Conservation (phyloP, 2,113 vertebrate genomes). For the Balaenoptera acutorostrata region DNA sequence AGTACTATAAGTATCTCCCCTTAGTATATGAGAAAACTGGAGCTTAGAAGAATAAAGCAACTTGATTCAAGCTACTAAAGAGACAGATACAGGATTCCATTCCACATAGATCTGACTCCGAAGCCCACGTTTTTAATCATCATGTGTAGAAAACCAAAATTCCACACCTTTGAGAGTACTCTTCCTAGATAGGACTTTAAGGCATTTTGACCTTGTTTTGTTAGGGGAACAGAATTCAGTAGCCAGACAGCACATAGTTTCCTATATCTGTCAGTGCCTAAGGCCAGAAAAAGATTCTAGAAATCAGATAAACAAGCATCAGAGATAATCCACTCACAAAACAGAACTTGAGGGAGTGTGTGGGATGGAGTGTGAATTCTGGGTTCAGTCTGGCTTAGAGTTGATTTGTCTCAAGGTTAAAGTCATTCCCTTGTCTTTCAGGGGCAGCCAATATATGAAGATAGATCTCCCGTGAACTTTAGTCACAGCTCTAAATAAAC, state of each 20-base stretch:
- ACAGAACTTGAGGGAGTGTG: background rate
- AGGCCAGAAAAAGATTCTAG: constrained; percentile 24
- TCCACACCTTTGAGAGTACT: background rate
- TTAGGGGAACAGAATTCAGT: constrained; percentile 11
- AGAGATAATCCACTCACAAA: constrained; percentile 40
- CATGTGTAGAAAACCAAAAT: constrained; percentile 1
- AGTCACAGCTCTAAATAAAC: background rate
- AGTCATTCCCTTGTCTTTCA: constrained; percentile 11
- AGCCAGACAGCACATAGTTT: background rate
- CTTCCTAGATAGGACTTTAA: background rate
- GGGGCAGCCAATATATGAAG: background rate
- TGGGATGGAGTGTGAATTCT: background rate
- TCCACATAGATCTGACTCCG: background rate
- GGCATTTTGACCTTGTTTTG: constrained; percentile 4
- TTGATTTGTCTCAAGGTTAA: constrained; percentile 9
- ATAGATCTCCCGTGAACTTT: background rate
- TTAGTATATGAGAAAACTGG: background rate
- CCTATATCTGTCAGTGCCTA: background rate
- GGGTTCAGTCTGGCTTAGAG: background rate
- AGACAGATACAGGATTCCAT: background rate
- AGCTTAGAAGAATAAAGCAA: background rate
- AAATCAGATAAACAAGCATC: constrained; percentile 42
- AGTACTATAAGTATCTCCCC: background rate
- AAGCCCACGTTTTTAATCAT: background rate
- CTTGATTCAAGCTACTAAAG: background rate